Percentiles rank a stretch among this genome's conserved stretches.
Conservation (phyloP, 2,888 invertebrate species). For the Aphrophora alni region DNA sequence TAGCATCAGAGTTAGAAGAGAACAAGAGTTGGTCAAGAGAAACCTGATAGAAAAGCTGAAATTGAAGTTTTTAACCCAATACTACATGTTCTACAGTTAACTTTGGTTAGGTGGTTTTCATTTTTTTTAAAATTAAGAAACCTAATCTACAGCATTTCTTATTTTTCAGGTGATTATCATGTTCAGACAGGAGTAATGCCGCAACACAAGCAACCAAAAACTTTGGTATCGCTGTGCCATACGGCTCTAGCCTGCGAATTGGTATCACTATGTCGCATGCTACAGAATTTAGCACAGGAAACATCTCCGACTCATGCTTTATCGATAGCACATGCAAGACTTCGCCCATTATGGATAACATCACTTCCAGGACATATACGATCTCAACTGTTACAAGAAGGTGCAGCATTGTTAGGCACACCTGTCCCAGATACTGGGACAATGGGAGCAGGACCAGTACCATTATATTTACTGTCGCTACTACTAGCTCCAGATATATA, state of each 20-base stretch:
- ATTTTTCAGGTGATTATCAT: not conserved
- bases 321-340: slow-evolving; percentile 55
- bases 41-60: no score
- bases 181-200: slow-evolving; percentile 45
- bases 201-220: slow-evolving; percentile 56
- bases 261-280: slow-evolving; percentile 56
- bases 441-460: slow-evolving; percentile 57
- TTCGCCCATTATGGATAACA: slow-evolving; percentile 57
- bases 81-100: no score
- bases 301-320: slow-evolving; percentile 56
- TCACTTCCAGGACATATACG: slow-evolving; percentile 56
- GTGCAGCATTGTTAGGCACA: slow-evolving; percentile 55
- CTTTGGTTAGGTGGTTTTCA: no score
- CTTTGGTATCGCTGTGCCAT: slow-evolving; percentile 57
- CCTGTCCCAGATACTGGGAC: slow-evolving; percentile 56
- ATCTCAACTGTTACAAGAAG: slow-evolving; percentile 4
- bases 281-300: slow-evolving; percentile 57
- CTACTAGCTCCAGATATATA: slow-evolving; percentile 58
- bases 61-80: no score
- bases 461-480: slow-evolving; percentile 56
- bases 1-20: no score
- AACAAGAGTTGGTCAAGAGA: no score
- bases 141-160: not conserved
- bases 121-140: no score
- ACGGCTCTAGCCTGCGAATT: slow-evolving; percentile 57